Evolutionary conservation across 2,113 vertebrate genomes (phyloP).

Genomic region (Hydrochoerus hydrochaeris): DNA sequence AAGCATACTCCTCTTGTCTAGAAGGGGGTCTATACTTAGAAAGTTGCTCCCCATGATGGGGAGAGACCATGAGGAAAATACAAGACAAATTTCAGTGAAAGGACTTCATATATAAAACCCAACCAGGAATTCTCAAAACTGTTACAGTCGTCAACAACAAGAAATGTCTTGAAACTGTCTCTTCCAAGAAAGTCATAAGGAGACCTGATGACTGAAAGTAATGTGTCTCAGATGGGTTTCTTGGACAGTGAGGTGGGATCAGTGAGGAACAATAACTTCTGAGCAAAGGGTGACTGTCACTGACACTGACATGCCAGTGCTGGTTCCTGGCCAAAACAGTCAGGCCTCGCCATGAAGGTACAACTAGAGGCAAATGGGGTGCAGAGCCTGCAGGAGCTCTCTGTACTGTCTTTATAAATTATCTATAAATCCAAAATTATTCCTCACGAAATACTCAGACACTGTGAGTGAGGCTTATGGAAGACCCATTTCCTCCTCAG

Average conservation of each 20-base stretch:
- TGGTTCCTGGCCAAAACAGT: accelerated
- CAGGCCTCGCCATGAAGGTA: accelerated
- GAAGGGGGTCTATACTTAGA: accelerated
- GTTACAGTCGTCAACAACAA: no score
- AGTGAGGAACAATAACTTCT: not conserved
- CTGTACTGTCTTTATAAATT: accelerated
- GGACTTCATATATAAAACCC: accelerated
- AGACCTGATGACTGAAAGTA: accelerated
- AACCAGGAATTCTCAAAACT: not conserved
- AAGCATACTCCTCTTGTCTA: accelerated
- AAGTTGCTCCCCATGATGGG: accelerated
- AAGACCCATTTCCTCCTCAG: accelerated
- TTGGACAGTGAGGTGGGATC: accelerated
- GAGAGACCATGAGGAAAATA: not conserved
- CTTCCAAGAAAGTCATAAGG: accelerated
- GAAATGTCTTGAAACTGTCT: not conserved
- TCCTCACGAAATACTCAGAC: not conserved
- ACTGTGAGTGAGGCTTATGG: not conserved
- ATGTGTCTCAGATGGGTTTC: accelerated
- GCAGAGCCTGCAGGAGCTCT: accelerated
- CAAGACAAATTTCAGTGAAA: not conserved
- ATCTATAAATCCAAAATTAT: not conserved
- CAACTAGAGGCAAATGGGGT: accelerated
- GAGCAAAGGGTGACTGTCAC: accelerated
- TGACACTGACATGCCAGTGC: accelerated